A percentile compares a stretch with the other conserved stretches of the same genome.
phyloP scores from a whole-genome alignment of 2,797 vertebrate species.

The Columba guinea region DNA sequence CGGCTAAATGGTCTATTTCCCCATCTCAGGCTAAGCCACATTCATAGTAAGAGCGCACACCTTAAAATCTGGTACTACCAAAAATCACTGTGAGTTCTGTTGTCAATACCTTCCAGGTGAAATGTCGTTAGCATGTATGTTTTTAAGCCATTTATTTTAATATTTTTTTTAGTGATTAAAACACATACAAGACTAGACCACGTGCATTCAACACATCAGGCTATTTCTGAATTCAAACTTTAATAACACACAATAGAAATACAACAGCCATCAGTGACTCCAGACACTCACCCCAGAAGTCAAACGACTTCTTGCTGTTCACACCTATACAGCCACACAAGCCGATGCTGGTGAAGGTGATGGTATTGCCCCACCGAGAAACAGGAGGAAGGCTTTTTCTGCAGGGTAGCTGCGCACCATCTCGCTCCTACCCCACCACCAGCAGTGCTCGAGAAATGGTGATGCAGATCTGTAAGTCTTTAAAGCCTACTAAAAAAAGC shows the following conservation, averaged over 20 bases:
- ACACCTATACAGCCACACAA: not conserved
- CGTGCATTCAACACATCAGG: not conserved
- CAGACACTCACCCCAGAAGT: not conserved
- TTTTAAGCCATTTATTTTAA: not conserved
- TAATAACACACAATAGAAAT: not conserved
- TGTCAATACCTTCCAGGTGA: not conserved
- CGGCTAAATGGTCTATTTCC: not conserved
- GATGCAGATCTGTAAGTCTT: conserved; percentile 42
- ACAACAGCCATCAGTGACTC: not conserved
- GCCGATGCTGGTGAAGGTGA: not conserved
- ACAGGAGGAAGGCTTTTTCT: not conserved
- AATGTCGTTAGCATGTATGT: not conserved
- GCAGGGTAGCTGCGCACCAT: fast-evolving
- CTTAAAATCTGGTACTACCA: not conserved
- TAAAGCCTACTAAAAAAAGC: conserved; percentile 24
- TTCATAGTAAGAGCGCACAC: not conserved
- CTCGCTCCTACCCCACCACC: not conserved
- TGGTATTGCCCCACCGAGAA: not conserved
- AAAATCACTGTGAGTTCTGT: not conserved
- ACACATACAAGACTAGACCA: not conserved
- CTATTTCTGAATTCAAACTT: not conserved
- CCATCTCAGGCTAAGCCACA: not conserved
- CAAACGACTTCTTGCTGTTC: not conserved
- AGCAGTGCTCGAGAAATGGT: not conserved
- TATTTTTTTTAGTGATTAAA: not conserved